Conservation (phyloP, 2,797 vertebrate genomes). For the Sylvia borin region DNA sequence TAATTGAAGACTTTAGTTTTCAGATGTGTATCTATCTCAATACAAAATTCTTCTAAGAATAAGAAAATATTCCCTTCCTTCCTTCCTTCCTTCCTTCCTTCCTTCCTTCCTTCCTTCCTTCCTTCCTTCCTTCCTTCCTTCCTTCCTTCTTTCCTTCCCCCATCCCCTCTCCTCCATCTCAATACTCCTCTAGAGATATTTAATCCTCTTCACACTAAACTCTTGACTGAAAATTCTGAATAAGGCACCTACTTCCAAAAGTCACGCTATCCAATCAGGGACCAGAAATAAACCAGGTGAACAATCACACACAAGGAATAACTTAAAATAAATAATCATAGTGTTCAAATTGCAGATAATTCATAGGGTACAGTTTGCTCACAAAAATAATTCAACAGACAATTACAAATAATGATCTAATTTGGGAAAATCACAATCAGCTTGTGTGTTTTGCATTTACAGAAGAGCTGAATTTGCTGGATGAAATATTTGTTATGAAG, state of each 20-base stretch:
- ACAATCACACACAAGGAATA: background rate
- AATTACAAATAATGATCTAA: constrained; percentile 69
- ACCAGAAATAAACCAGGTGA: constrained; percentile 31
- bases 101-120: no score
- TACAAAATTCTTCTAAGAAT: background rate
- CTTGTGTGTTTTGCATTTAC: constrained; percentile 29
- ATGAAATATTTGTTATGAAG: constrained; percentile 49
- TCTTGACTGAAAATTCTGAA: background rate
- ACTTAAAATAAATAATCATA: constrained; percentile 46
- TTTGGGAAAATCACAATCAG: constrained; percentile 31
- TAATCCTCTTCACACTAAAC: background rate
- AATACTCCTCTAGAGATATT: background rate
- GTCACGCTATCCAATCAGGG: background rate
- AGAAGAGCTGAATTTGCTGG: constrained; percentile 51
- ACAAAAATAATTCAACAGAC: constrained; percentile 59
- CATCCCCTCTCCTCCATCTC: no score
- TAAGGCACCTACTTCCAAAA: background rate
- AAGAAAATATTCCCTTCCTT: background rate
- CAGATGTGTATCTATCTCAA: background rate
- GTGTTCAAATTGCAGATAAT: constrained; percentile 53
- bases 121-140: no score
- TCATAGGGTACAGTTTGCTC: constrained; percentile 33
- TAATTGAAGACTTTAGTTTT: background rate
- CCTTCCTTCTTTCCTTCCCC: no score
- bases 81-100: background rate